A percentile compares a stretch with the other conserved stretches of the same genome.
Evolutionary conservation across 2,797 vertebrate genomes (phyloP).

Genomic region (Poeciliopsis presidionis): DNA sequence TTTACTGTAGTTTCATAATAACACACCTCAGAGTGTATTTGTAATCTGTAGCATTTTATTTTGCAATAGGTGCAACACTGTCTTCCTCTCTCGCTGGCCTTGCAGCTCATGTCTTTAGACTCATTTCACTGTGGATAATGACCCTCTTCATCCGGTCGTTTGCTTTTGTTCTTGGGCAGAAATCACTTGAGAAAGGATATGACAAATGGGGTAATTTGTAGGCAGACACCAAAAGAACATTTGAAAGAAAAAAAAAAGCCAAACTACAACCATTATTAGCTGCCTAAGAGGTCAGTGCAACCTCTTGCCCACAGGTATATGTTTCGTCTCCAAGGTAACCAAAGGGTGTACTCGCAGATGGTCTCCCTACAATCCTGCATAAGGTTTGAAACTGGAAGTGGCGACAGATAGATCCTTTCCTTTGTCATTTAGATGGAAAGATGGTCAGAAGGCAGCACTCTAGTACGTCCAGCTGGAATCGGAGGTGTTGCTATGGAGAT

Average conservation of each 20-base stretch:
- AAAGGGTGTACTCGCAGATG: not conserved
- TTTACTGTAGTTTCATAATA: not conserved
- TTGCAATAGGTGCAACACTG: not conserved
- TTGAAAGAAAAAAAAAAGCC: not conserved
- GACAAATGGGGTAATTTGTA: not conserved
- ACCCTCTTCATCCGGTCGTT: not conserved
- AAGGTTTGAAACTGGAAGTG: not conserved
- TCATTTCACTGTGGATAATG: not conserved
- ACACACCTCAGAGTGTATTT: not conserved
- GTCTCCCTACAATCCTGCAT: not conserved
- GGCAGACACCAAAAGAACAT: not conserved
- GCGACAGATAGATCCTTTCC: not conserved
- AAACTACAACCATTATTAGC: not conserved
- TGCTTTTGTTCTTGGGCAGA: not conserved
- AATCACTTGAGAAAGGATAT: not conserved
- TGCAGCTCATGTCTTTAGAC: not conserved
- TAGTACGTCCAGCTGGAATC: not conserved
- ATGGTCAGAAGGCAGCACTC: not conserved
- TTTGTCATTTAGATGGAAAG: not conserved
- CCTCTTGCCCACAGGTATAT: not conserved
- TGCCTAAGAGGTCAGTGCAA: not conserved
- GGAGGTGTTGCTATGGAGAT: slow-evolving; percentile 3
- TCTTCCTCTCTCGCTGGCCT: not conserved
- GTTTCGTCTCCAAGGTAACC: not conserved
- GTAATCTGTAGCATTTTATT: slow-evolving; percentile 3